Evolutionary conservation across 2,888 invertebrate species (phyloP).

Genomic region (Drosophila neutralis): DNA sequence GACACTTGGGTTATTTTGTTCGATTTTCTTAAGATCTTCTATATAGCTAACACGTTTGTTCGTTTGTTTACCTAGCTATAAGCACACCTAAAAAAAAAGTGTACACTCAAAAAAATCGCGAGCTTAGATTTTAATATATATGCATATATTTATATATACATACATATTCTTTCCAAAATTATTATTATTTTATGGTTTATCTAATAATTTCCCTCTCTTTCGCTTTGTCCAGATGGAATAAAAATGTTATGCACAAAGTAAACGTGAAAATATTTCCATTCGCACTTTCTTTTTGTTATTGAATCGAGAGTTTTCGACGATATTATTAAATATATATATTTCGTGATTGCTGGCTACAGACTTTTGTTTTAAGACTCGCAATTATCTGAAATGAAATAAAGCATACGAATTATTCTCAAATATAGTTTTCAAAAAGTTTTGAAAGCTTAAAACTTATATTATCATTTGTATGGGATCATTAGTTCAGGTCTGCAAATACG

Average conservation of each 20-base stretch:
- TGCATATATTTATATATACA: slow-evolving; percentile 12
- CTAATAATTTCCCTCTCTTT: slow-evolving; percentile 4
- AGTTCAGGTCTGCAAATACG: neutral
- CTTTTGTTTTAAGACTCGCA: slow-evolving; percentile 46
- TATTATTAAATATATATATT: slow-evolving; percentile 10
- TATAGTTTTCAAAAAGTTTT: neutral
- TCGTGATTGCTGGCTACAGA: slow-evolving; percentile 65
- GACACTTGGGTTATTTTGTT: slow-evolving; percentile 19
- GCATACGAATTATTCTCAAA: neutral
- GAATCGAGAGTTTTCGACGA: slow-evolving; percentile 15
- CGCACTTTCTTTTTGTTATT: slow-evolving; percentile 2
- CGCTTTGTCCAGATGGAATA: slow-evolving; percentile 15
- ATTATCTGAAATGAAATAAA: slow-evolving; percentile 55
- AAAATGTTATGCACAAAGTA: slow-evolving; percentile 46
- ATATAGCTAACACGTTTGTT: slow-evolving; percentile 7
- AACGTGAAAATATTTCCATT: slow-evolving; percentile 29
- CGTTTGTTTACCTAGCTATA: slow-evolving; percentile 21
- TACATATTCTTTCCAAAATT: neutral
- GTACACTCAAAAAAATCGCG: slow-evolving; percentile 32
- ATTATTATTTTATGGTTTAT: slow-evolving; percentile 39
- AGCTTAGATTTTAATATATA: slow-evolving; percentile 5
- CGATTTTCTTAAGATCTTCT: slow-evolving; percentile 21
- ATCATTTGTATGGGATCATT: neutral
- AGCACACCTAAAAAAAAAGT: slow-evolving; percentile 52
- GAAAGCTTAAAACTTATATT: neutral